phyloP scores from a whole-genome alignment of 2,113 vertebrate genomes.

The Phrynocephalus versicolor region DNA sequence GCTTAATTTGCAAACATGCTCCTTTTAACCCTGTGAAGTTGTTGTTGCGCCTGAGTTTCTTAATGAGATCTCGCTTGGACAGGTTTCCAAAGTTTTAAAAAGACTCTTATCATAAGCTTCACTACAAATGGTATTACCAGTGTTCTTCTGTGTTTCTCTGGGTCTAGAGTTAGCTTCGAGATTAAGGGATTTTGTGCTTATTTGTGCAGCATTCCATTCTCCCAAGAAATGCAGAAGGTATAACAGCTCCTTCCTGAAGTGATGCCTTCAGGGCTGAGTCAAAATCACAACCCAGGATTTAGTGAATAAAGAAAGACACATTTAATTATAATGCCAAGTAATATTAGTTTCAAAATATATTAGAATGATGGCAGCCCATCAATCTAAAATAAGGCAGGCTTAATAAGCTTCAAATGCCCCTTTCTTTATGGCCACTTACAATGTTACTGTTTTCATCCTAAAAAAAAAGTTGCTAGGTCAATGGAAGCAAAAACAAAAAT shows the following conservation, averaged over 20 bases:
- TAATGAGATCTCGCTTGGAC: slow-evolving; percentile 29
- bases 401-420: slow-evolving; percentile 19
- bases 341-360: slow-evolving; percentile 59
- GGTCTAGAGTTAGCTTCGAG: slow-evolving; percentile 48
- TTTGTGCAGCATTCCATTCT: slow-evolving; percentile 58
- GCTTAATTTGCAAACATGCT: too few species aligned
- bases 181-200: slow-evolving; percentile 49
- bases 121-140: slow-evolving; percentile 18
- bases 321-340: slow-evolving; percentile 63
- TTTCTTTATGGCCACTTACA: slow-evolving; percentile 31
- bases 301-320: slow-evolving; percentile 55
- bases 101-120: slow-evolving; percentile 34
- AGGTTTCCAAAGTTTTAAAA: slow-evolving; percentile 37
- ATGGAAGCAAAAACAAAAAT: not conserved
- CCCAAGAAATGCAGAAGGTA: slow-evolving; percentile 47
- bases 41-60: too few species aligned
- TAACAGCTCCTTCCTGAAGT: slow-evolving; percentile 55
- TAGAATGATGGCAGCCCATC: slow-evolving; percentile 37
- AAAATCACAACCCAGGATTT: slow-evolving; percentile 55
- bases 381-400: slow-evolving; percentile 38
- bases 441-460: slow-evolving; percentile 31
- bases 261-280: slow-evolving; percentile 50
- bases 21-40: too few species aligned
- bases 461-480: slow-evolving; percentile 18
- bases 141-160: slow-evolving; percentile 37